Evolutionary conservation across 2,797 vertebrate species (phyloP), one percentile per base, ranked within the genome.

Genomic region (Onychomys torridus): DNA sequence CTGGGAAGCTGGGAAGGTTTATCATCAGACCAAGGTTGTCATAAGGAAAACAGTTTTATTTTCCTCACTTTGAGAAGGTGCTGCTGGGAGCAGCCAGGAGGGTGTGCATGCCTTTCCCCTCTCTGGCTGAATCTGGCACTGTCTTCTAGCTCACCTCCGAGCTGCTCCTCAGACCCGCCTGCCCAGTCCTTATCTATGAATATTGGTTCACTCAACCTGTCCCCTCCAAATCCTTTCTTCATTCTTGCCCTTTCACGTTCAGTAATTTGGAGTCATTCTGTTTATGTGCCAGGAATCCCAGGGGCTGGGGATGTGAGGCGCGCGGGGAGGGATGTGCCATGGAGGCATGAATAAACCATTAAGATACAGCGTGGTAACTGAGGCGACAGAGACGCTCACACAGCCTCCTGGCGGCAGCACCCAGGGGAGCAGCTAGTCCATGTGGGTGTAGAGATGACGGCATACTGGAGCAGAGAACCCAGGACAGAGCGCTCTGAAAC

Each of bases 41-140:
- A 77, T 46, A 81, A 92, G 84, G 93, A 96, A 95, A 96, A 75
- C 83, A 81, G 94, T 84, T 92, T 85, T 89, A 40, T 95, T 96
- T 96, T 90, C 73, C 93, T 94, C 82, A 25, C 81, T 92, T 40
- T 43, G 90, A 49, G 95, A 94, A 81, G 81, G 97, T 52, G 87
- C 92, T 34, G 82, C 89, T 16, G 25, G 86, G 79, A 83, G 19
- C 63, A 29, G 29, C 25, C 1, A 21, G 69, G 63, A n/a, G 49
- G 71, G 43, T 73, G 82, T 8, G 86, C 13, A 21, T 63, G 75
- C 2, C 61, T 59, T 0, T 52, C 17, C 2, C 71, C 34, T n/a
- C 71, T 0, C 1, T 0, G 3, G 34, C 75, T 13, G 81, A 43
- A 67, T 49, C 84, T 27, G 37, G 29, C 49, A 10, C 65, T n/a